Percentiles rank a stretch among this genome's conserved stretches.
Conservation (phyloP, 2,113 vertebrate species). For the Carlito syrichta region DNA sequence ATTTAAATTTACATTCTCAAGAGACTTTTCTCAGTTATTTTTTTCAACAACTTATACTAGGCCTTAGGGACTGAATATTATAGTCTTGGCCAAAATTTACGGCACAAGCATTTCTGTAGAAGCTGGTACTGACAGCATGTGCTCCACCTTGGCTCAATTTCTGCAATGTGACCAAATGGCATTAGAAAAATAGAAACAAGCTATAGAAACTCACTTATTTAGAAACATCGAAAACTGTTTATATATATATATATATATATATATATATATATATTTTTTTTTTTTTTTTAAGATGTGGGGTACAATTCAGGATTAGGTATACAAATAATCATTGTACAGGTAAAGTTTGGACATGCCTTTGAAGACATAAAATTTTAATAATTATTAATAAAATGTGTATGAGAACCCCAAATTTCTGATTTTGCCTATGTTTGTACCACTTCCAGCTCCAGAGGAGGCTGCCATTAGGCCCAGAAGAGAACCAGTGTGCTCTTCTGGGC, state of each 20-base stretch:
- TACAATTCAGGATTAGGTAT: too few species aligned
- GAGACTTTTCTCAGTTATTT: neutral
- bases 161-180: neutral
- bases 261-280: too few species aligned
- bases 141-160: neutral
- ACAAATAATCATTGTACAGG: too few species aligned
- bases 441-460: neutral
- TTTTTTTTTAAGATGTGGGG: too few species aligned
- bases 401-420: neutral
- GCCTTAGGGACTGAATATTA: neutral
- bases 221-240: too few species aligned
- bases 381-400: neutral
- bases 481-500: fast-evolving
- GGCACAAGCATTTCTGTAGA: neutral
- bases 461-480: neutral
- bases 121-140: neutral
- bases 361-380: neutral
- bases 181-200: neutral
- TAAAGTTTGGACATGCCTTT: too few species aligned
- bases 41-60: neutral
- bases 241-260: too few species aligned
- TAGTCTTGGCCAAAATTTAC: neutral
- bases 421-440: neutral
- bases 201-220: neutral
- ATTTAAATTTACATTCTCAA: neutral